Base-by-base conservation (phyloP, 2,797 vertebrate species). In the Antennarius maculatus region DNA sequence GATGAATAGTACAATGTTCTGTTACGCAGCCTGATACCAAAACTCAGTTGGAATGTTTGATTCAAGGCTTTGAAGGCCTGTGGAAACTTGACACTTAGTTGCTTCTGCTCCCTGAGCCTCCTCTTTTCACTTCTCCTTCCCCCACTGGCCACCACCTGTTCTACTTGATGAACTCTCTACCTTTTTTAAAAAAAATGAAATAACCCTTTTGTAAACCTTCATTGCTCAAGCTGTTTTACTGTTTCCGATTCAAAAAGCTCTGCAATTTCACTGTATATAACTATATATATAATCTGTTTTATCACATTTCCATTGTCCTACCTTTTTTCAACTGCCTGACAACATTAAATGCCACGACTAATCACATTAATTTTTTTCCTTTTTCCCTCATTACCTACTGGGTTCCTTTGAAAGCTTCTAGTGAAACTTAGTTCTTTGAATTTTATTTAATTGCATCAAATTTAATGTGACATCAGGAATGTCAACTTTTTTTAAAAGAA, bases 81-180 rank as follows among this genome's bases (percentile, higher is more conserved):
- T 80, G 48, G 88, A 85, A 91, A 88, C 81, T 70, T 80, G 86
- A 92, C 79, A 91, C 90, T 86, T 62, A 48, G 65, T 63, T 84
- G 37, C 70, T 76, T 84, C 63, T 73, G 69, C 83, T 71, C 70
- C 16, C 47, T 31, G 43, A 69, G 42, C 55, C 81, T 78, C 71
- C 52, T 79, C 53, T 72, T 76, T 66, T 52, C 61, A 48, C 64
- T 52, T 42, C 39, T 61, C 57, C 52, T 67, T 71, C 62, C 45
- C 70, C 62, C 54, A 56, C 57, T 58, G 61, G 45, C 49, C 74
- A 76, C 85, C 90, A 91, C 86, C 89, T 90, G 90, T 87, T 92
- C 63, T 7, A 18, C 71, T 64, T 13, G 27, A 78, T 13, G 27
- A 78, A 77, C 39, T 68, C 64, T 70, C 66, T 60, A 62, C 62